Evolutionary conservation across 2,797 vertebrate genomes (phyloP).

Genomic region (Danio jaintianensis): DNA sequence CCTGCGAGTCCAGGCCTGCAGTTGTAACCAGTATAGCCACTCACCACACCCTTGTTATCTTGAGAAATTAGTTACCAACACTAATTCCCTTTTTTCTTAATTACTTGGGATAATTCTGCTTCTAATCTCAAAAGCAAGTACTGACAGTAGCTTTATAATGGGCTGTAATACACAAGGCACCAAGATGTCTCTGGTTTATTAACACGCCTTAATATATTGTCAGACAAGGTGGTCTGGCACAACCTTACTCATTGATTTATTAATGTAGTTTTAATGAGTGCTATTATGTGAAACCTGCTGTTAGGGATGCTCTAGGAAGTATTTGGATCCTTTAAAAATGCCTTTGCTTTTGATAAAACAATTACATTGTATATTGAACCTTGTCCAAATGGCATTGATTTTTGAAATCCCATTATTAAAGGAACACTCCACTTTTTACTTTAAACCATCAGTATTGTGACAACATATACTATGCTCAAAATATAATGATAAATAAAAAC

Average conservation of each 20-base stretch:
- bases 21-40: constrained; percentile 2
- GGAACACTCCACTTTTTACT: too few relatives aligned
- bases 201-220: constrained; percentile 18
- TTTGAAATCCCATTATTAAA: too few relatives aligned
- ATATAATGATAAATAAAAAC: too few relatives aligned
- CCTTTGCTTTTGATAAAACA: too few relatives aligned
- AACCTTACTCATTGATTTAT: constrained; percentile 3
- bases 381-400: too few relatives aligned
- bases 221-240: constrained; percentile 31
- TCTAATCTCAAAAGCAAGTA: constrained; percentile 42
- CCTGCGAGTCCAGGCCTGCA: background rate
- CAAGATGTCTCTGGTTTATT: constrained; percentile 39
- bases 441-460: too few relatives aligned
- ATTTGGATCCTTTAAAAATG: too few relatives aligned
- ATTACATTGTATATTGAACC: too few relatives aligned
- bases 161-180: constrained; percentile 35
- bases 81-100: constrained; percentile 34
- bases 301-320: background rate
- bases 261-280: background rate
- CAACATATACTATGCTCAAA: too few relatives aligned
- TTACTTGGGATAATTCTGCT: constrained; percentile 11
- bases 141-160: constrained; percentile 29
- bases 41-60: constrained; percentile 3
- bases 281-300: constrained; percentile 10
- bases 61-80: constrained; percentile 33